Evolutionary conservation across 2,797 vertebrate species (phyloP).

Genomic region (Halcyon leucocephala): DNA sequence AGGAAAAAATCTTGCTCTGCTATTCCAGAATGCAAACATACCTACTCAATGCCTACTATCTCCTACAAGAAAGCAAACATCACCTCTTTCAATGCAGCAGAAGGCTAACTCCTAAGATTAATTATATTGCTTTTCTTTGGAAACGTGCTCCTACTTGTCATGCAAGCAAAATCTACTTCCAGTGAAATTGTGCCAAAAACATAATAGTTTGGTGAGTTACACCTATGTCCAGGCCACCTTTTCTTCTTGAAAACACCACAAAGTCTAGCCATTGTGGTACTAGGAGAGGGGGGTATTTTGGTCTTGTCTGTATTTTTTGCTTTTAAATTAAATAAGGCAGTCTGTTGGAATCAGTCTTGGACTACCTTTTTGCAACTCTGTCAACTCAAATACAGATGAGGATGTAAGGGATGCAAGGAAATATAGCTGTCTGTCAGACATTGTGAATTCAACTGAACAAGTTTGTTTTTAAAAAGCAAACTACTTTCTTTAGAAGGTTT

Average conservation of each 20-base stretch:
- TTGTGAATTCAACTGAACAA: neutral
- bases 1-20: neutral
- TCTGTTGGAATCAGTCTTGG: neutral
- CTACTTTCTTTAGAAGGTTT: neutral
- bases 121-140: constrained; percentile 20
- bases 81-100: constrained; percentile 10
- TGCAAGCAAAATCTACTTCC: neutral
- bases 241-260: neutral
- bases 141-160: neutral
- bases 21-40: neutral
- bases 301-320: neutral
- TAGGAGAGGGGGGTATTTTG: neutral
- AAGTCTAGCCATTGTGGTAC: neutral
- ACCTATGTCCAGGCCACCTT: neutral
- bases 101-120: constrained; percentile 20
- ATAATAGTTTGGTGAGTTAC: neutral
- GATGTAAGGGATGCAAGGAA: too few species aligned
- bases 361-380: neutral
- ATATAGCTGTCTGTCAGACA: neutral
- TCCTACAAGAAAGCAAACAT: neutral
- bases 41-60: neutral
- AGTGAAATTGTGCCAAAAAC: neutral
- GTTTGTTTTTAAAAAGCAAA: neutral
- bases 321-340: neutral
- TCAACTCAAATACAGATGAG: neutral